These are phyloP conservation scores for Cirrhinus molitorella DNA, from an alignment of 2,797 vertebrate genomes.

Conservation along the genomic window DNA sequence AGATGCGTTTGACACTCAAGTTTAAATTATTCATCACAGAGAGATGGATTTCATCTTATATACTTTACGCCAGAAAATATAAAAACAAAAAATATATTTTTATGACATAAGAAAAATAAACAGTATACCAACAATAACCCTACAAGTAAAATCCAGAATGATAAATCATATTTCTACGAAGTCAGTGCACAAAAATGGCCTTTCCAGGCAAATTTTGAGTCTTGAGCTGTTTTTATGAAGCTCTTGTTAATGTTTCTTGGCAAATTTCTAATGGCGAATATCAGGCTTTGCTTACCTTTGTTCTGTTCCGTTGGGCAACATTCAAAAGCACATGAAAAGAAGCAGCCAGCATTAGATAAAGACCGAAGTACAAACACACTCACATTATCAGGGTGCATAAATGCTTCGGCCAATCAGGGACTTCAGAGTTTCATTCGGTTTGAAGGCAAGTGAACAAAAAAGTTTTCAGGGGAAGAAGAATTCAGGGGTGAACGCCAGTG, in stretches of 20 bases:
- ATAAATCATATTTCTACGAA: neutral
- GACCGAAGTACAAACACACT: neutral
- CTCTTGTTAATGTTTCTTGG: neutral
- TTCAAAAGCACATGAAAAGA: constrained; percentile 33
- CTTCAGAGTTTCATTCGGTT: neutral
- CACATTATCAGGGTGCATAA: neutral
- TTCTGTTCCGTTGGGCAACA: neutral
- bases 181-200: neutral
- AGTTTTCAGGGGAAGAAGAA: neutral
- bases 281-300: constrained; percentile 6
- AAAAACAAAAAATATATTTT: neutral
- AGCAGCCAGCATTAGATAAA: neutral
- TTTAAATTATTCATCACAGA: neutral
- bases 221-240: neutral
- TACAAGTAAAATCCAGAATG: neutral
- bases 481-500: neutral
- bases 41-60: neutral
- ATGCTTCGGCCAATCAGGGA: neutral
- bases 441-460: neutral
- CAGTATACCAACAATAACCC: neutral
- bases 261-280: constrained; percentile 3
- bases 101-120: neutral
- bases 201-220: neutral
- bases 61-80: neutral
- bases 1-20: neutral